phyloP scores from a whole-genome alignment of 2,797 vertebrate species.

The Dicrostonyx torquatus region DNA sequence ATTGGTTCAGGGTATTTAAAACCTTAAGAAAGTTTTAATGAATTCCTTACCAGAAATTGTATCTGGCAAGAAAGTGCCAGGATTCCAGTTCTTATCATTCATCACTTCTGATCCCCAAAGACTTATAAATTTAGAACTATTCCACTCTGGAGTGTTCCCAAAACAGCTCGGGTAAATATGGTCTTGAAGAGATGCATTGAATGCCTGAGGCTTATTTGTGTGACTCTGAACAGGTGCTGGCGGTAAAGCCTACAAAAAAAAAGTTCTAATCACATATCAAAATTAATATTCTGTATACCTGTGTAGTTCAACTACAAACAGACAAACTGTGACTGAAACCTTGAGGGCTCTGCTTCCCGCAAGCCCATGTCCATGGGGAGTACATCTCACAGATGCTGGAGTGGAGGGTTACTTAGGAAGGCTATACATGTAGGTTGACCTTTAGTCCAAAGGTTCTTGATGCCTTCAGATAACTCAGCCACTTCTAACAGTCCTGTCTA shows the following conservation, averaged over 20 bases:
- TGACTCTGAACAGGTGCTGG: conserved; percentile 94
- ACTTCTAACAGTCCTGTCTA: background rate
- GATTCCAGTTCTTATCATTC: conserved; percentile 96
- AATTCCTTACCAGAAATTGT: conserved; percentile 93
- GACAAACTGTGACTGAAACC: conserved; percentile 49
- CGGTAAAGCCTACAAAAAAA: conserved; percentile 90
- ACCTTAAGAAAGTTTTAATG: conserved; percentile 68
- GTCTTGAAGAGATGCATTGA: conserved; percentile 95
- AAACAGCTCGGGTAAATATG: conserved; percentile 98
- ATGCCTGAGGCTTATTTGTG: conserved; percentile 94
- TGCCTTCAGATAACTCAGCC: background rate
- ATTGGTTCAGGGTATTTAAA: conserved; percentile 6
- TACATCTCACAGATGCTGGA: background rate
- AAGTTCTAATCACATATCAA: conserved; percentile 79
- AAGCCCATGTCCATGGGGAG: background rate
- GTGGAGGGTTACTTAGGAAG: background rate
- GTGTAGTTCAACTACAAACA: conserved; percentile 63
- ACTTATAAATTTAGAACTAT: conserved; percentile 97
- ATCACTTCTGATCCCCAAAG: conserved; percentile 98
- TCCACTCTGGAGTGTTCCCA: conserved; percentile 94
- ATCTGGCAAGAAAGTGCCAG: conserved; percentile 95
- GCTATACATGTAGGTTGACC: background rate
- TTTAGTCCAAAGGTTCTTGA: background rate
- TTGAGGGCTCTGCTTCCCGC: fast-evolving
- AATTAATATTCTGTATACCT: conserved; percentile 80